Percentiles rank a stretch among this genome's conserved stretches.
These are phyloP conservation scores for Euplexia lucipara DNA, from an alignment of 2,888 invertebrate species.

Conservation along the genomic window DNA sequence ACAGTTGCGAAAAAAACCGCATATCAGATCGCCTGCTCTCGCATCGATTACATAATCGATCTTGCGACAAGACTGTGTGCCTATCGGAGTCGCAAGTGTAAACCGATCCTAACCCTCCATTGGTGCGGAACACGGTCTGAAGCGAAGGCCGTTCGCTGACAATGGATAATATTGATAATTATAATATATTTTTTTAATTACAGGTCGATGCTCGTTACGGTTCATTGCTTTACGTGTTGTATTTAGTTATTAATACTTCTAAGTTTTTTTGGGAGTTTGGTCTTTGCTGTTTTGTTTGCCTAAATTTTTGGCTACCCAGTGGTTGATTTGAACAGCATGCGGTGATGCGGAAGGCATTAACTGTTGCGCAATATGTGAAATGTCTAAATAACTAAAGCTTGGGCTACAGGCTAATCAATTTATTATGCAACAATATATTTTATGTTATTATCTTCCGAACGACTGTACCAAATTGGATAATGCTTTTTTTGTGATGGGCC, in stretches of 20 bases:
- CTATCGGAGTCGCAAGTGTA: conserved; percentile 32
- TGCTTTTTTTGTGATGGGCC: too few species aligned
- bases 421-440: too few species aligned
- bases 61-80: conserved; percentile 27
- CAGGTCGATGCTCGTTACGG: conserved; percentile 31
- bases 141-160: conserved; percentile 66
- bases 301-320: too few species aligned
- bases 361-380: neutral
- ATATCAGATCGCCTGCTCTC: conserved; percentile 28
- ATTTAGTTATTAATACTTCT: conserved; percentile 14
- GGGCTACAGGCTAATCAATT: too few species aligned
- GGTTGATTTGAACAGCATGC: too few species aligned
- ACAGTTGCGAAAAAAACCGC: conserved; percentile 3
- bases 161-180: conserved; percentile 53
- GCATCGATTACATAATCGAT: conserved; percentile 37
- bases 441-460: too few species aligned
- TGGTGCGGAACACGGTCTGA: conserved; percentile 65
- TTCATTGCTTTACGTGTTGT: conserved; percentile 11
- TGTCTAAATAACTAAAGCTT: too few species aligned
- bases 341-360: neutral
- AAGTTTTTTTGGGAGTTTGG: neutral
- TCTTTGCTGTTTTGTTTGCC: neutral
- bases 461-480: too few species aligned
- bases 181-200: conserved; percentile 42
- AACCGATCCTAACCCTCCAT: conserved; percentile 41